Percentiles rank a stretch among this genome's conserved stretches.
phyloP scores from a whole-genome alignment of 2,113 vertebrate genomes.

The Odontesthes bonariensis region DNA sequence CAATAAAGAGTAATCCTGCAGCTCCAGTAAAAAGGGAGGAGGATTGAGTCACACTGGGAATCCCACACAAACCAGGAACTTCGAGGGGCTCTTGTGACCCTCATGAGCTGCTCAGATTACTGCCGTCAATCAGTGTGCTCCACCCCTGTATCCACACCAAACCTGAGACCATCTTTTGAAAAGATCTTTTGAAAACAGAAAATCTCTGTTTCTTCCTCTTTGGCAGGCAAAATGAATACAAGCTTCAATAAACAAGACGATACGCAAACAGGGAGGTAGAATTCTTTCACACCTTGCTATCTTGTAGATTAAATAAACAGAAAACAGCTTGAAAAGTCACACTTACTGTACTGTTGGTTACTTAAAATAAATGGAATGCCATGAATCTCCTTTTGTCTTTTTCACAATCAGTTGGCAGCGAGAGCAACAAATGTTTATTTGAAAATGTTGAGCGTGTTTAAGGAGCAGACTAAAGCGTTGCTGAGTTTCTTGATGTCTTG shows the following conservation, averaged over 20 bases:
- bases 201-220: slow-evolving; percentile 47
- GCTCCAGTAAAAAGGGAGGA: slow-evolving; percentile 25
- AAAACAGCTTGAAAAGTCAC: slow-evolving; percentile 57
- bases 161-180: slow-evolving; percentile 49
- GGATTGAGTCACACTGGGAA: slow-evolving; percentile 48
- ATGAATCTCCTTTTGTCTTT: slow-evolving; percentile 43
- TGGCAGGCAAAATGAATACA: slow-evolving; percentile 44
- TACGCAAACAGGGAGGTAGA: slow-evolving; percentile 29
- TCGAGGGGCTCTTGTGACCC: slow-evolving; percentile 47
- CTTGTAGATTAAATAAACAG: slow-evolving; percentile 15
- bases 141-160: slow-evolving; percentile 32
- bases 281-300: slow-evolving; percentile 49
- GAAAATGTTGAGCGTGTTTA: slow-evolving; percentile 44
- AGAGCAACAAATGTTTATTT: slow-evolving; percentile 45
- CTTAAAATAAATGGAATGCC: slow-evolving; percentile 45
- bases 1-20: slow-evolving; percentile 42
- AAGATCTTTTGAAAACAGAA: slow-evolving; percentile 54
- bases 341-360: slow-evolving; percentile 18
- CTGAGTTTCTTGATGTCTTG: slow-evolving; percentile 31
- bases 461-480: slow-evolving; percentile 49
- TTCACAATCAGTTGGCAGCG: slow-evolving; percentile 58
- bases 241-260: slow-evolving; percentile 49
- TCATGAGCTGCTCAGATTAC: slow-evolving; percentile 60
- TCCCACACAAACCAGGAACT: slow-evolving; percentile 43
- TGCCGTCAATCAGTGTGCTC: slow-evolving; percentile 64